Conservation (phyloP, 2,113 vertebrate genomes). For the Sebastes fasciatus region DNA sequence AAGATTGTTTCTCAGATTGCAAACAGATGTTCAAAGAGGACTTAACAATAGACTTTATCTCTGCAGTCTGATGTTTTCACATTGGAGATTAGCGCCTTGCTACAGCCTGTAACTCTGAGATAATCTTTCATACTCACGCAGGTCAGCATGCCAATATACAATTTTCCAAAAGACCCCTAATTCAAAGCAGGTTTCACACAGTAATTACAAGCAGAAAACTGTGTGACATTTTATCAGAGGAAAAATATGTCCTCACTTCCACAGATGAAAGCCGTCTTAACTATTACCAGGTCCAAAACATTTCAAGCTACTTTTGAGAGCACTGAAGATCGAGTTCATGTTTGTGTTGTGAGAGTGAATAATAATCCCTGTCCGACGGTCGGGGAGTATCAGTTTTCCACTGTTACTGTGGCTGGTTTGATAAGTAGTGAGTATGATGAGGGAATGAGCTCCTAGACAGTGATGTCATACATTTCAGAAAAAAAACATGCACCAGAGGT, state of each 20-base stretch:
- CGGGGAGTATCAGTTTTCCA: conserved; percentile 46
- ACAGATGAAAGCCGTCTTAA: conserved; percentile 57
- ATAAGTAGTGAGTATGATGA: conserved; percentile 56
- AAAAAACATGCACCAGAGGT: conserved; percentile 43
- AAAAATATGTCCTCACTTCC: conserved; percentile 19
- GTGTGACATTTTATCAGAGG: conserved; percentile 44
- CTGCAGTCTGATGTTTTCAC: conserved; percentile 31
- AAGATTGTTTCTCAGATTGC: conserved; percentile 40
- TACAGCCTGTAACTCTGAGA: conserved; percentile 12
- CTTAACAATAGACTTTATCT: conserved; percentile 32
- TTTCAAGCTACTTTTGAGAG: conserved; percentile 30
- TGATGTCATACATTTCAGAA: conserved; percentile 73
- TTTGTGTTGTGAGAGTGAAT: conserved; percentile 53
- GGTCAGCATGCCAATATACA: conserved; percentile 20
- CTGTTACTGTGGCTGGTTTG: conserved; percentile 29
- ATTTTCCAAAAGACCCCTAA: conserved; percentile 31
- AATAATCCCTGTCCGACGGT: conserved; percentile 26
- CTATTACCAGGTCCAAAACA: conserved; percentile 27
- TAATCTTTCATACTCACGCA: conserved; percentile 24
- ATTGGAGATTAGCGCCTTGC: conserved; percentile 26
- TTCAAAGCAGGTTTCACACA: conserved; percentile 9
- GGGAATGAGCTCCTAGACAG: conserved; percentile 61
- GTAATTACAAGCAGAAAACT: conserved; percentile 32
- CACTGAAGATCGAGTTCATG: conserved; percentile 1
- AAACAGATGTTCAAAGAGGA: conserved; percentile 67